Conservation (phyloP, 2,797 vertebrate species). For the Menidia menidia region DNA sequence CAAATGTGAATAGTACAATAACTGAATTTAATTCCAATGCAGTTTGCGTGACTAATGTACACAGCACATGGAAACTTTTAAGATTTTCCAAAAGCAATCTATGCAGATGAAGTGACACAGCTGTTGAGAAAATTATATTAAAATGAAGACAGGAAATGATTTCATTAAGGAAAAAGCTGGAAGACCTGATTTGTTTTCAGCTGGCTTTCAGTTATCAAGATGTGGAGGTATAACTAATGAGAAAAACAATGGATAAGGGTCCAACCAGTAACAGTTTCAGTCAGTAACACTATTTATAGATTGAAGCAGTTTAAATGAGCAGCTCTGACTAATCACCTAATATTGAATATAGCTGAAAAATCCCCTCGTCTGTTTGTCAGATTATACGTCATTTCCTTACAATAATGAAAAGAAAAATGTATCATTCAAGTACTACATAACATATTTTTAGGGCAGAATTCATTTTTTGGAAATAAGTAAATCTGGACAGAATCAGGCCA, state of each 20-base stretch:
- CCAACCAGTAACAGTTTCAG: not conserved
- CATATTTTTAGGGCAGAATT: conserved; percentile 7
- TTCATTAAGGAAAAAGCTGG: not conserved
- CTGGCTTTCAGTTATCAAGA: not conserved
- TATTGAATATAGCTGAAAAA: too few species aligned
- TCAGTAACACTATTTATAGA: too few species aligned
- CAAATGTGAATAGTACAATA: conserved; percentile 56
- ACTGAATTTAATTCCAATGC: not conserved
- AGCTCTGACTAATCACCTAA: too few species aligned
- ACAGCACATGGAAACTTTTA: too few species aligned
- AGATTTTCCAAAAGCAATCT: too few species aligned
- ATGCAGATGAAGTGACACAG: not conserved
- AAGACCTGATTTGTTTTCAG: not conserved
- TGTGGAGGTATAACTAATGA: not conserved
- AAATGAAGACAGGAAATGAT: not conserved
- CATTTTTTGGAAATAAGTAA: conserved; percentile 10
- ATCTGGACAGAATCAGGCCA: conserved; percentile 34
- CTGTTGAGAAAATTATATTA: conserved; percentile 8
- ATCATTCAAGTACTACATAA: not conserved
- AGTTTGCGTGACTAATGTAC: not conserved
- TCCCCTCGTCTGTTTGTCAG: not conserved
- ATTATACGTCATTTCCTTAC: not conserved
- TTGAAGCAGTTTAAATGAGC: too few species aligned
- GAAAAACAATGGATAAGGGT: not conserved
- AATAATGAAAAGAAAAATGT: not conserved